phyloP scores from a whole-genome alignment of 1,140 invertebrate genomes.

The Drosophila bocki region DNA sequence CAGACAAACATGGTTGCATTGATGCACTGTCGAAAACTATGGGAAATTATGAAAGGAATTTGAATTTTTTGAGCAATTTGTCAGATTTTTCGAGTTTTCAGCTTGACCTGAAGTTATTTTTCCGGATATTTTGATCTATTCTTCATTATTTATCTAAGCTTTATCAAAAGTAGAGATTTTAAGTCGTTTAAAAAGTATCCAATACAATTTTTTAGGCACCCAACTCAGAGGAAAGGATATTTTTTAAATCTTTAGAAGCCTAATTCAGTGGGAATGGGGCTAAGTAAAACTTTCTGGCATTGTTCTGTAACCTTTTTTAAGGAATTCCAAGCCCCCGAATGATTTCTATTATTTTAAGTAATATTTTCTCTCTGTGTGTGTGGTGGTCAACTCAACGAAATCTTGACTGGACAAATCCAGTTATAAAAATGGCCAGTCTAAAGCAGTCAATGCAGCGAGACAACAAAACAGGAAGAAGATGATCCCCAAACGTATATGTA shows the following conservation, averaged over 20 bases:
- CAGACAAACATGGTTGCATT: slow-evolving; percentile 31
- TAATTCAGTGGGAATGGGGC: too few relatives aligned
- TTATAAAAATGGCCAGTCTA: slow-evolving; percentile 74
- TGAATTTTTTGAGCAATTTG: too few relatives aligned
- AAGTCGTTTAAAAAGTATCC: background rate
- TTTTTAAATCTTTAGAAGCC: too few relatives aligned
- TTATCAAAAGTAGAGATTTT: background rate
- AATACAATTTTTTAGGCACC: background rate
- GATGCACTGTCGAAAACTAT: slow-evolving; percentile 2
- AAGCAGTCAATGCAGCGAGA: slow-evolving; percentile 59
- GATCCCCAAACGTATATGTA: slow-evolving; percentile 17
- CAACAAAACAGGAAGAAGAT: slow-evolving; percentile 26
- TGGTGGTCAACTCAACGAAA: slow-evolving; percentile 36
- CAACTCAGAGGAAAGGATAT: too few relatives aligned
- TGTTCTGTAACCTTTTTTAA: too few relatives aligned
- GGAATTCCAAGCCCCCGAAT: too few relatives aligned
- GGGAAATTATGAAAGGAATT: background rate
- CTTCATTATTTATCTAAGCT: too few relatives aligned
- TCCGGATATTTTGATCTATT: too few relatives aligned
- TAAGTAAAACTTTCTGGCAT: too few relatives aligned
- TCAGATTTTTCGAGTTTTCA: background rate
- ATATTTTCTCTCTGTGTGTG: slow-evolving; percentile 1
- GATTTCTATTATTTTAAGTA: background rate
- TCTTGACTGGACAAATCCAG: slow-evolving; percentile 68
- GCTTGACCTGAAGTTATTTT: too few relatives aligned